Base-by-base conservation (phyloP, 2,888 invertebrate genomes). In the Lepetodrilus schrolli region DNA sequence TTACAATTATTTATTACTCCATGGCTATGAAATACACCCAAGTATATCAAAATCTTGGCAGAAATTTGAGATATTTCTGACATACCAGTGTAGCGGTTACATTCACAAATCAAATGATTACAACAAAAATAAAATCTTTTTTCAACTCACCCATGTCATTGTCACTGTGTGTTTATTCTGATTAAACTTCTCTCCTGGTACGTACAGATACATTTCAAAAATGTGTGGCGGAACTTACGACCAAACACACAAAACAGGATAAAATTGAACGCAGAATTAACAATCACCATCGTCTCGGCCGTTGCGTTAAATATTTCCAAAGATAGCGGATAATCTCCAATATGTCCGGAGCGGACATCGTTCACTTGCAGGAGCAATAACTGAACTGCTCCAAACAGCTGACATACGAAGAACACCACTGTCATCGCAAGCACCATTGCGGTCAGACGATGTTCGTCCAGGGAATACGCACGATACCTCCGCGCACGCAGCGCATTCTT, bases 251-350 rank as follows among this genome's bases (percentile, higher is more conserved):
- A 88, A 78, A 88, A 89, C 8, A 89, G 81, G 50, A 88, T 81
- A 70, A 89, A 89, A 78, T 89, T 89, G 48, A 84, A 81, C 26
- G 89, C 89, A 1, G 87, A 87, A 78, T 89, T 89, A 8, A 86
- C 75, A 20, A 87, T 84, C 10, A 88, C 87, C 76, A 89, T 81
- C 1, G 88, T 78, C 49, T 84, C 85, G 70, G 84, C 83, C 43
- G 88, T 79, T 38, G 83, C 84, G 0, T 85, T 87, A 69, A 87
- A 83, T 74, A 73, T 74, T 13, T 84, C 81, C 77, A 82, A 84
- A 20, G 78, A 73, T 5, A 76, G 73, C 7, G 83, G 82, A 78
- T 83, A 83, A 74, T 82, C 66, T 51, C 72, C 75, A 34, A 72
- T 68, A 48, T 37, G 8, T 4, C 37, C 65, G 8, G 66, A 43